These are phyloP conservation scores for Lates calcarifer DNA, from an alignment of 2,113 vertebrate species.

Conservation along the genomic window DNA sequence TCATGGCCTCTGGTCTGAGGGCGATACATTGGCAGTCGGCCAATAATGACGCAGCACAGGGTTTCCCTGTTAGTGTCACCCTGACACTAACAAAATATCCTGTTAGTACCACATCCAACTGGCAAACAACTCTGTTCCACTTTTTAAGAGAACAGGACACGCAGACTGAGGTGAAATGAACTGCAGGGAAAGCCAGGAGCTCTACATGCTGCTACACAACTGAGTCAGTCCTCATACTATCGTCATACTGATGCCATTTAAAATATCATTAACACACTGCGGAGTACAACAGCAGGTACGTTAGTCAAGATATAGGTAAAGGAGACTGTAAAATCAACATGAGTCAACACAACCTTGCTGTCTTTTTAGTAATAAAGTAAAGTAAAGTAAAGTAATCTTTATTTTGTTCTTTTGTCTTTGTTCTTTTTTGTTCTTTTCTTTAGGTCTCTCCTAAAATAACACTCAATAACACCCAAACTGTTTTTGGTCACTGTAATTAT, in stretches of 20 bases:
- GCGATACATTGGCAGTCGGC: background rate
- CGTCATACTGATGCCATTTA: background rate
- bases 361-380: too few species aligned
- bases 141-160: background rate
- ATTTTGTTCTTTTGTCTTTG: too few species aligned
- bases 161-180: background rate
- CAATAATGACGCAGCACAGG: background rate
- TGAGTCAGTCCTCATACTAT: background rate
- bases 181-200: background rate
- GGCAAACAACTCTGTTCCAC: background rate
- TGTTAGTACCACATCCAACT: background rate
- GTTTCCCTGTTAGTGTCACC: constrained; percentile 13
- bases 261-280: too few species aligned
- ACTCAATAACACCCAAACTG: too few species aligned
- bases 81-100: background rate
- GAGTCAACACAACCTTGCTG: too few species aligned
- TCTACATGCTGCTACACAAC: background rate
- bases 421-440: too few species aligned
- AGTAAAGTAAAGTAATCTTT: too few species aligned
- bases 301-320: too few species aligned
- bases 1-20: background rate
- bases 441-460: too few species aligned
- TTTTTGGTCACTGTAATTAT: too few species aligned
- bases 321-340: too few species aligned
- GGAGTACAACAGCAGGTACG: too few species aligned